Evolutionary conservation across 1,140 invertebrate species (phyloP).

Genomic region (Amyelois transitella): DNA sequence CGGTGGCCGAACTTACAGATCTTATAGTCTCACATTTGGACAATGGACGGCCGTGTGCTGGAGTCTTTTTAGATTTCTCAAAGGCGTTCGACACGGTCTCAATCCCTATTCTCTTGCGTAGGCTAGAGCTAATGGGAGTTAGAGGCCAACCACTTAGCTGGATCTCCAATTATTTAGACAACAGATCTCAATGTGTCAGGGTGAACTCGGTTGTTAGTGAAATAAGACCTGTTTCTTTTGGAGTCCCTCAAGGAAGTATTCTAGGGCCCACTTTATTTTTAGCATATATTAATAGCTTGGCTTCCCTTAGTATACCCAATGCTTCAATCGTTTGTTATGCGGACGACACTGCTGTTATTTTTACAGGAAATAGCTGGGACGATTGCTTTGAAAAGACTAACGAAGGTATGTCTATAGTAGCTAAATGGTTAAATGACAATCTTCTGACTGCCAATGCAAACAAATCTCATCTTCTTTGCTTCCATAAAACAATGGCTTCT

Average conservation of each 20-base stretch:
- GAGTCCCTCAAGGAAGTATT: conserved; percentile 6
- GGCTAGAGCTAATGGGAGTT: not conserved
- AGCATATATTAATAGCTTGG: not conserved
- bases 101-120: conserved; percentile 1
- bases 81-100: conserved; percentile 9
- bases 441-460: not conserved
- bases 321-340: conserved; percentile 1
- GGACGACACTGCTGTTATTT: conserved; percentile 1
- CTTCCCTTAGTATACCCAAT: not conserved
- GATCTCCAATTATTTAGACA: not conserved
- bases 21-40: not conserved
- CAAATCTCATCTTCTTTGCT: conserved; percentile 3
- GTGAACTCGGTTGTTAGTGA: not conserved
- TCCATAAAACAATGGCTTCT: conserved; percentile 4
- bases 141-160: not conserved
- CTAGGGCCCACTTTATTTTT: conserved; percentile 3
- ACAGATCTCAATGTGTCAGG: not conserved
- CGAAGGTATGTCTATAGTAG: not conserved
- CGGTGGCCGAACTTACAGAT: not conserved
- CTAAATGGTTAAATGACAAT: not conserved
- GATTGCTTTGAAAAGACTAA: not conserved
- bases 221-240: not conserved
- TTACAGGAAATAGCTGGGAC: not conserved
- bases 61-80: not conserved
- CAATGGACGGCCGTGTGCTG: not conserved